A percentile compares a stretch with the other conserved stretches of the same genome.
Evolutionary conservation across 2,797 vertebrate species (phyloP).

Genomic region (Melanotaenia maccullochi): DNA sequence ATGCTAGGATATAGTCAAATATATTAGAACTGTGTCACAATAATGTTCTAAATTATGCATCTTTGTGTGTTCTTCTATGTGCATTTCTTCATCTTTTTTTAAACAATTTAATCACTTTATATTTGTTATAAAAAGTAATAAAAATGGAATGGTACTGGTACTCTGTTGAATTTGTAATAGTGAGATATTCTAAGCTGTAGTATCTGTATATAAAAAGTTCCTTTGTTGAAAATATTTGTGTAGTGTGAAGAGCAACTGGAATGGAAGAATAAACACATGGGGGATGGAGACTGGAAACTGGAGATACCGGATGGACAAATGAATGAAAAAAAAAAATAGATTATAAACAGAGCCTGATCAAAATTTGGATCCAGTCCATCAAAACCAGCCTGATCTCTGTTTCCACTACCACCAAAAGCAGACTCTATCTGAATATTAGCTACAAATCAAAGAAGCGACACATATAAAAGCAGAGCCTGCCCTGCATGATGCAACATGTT

Average conservation of each 20-base stretch:
- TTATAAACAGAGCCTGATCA: slow-evolving; percentile 41
- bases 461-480: neutral
- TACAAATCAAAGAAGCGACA: neutral
- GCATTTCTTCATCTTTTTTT: neutral
- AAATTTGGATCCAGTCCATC: slow-evolving; percentile 6
- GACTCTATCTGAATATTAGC: neutral
- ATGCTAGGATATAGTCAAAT: neutral
- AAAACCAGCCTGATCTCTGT: slow-evolving; percentile 2
- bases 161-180: neutral
- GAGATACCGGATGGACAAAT: slow-evolving; percentile 39
- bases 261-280: slow-evolving; percentile 23
- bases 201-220: neutral
- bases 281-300: slow-evolving; percentile 25
- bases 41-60: neutral
- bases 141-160: neutral
- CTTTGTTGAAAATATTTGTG: neutral
- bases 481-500: neutral
- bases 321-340: slow-evolving; percentile 29
- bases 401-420: slow-evolving; percentile 5
- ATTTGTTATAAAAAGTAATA: neutral
- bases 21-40: no score
- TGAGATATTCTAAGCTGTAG: neutral
- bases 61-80: neutral
- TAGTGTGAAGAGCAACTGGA: slow-evolving; percentile 18
- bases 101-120: neutral